phyloP scores from a whole-genome alignment of 64 coral and sea anemone genomes.

The Trachythela sp. region DNA sequence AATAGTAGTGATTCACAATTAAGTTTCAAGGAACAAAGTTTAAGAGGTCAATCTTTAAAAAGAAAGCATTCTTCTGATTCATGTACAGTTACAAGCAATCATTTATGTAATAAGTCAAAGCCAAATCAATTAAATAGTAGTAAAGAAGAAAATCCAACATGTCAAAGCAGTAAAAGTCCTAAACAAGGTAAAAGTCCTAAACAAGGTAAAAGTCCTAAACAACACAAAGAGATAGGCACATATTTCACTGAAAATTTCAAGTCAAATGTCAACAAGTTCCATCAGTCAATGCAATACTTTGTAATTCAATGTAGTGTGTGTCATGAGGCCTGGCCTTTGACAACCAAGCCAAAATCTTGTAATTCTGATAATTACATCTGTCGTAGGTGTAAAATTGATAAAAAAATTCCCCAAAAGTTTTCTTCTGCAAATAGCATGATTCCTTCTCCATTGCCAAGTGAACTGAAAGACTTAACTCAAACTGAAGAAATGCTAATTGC shows the following conservation, averaged over 20 bases:
- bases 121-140: conserved; percentile 1
- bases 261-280: not conserved
- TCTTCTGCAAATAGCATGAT: conserved; percentile 1
- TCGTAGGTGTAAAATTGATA: conserved; percentile 1
- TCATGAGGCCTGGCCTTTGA: conserved; percentile 2
- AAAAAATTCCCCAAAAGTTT: conserved; percentile 1
- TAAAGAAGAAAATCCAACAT: conserved; percentile 1
- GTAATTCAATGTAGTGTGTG: conserved; percentile 9
- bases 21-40: not conserved
- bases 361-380: conserved; percentile 11
- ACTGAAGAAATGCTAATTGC: not conserved
- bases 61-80: conserved; percentile 2
- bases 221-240: not conserved
- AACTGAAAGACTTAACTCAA: conserved; percentile 18
- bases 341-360: not conserved
- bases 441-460: not conserved
- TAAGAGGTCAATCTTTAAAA: conserved; percentile 8
- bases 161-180: too few relatives aligned
- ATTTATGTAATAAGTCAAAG: conserved; percentile 17
- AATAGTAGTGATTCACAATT: not conserved
- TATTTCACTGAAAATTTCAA: not conserved
- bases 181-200: too few relatives aligned
- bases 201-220: not conserved
- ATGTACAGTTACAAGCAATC: not conserved
- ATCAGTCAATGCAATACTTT: conserved; percentile 13